Conservation (phyloP, 2,113 vertebrate species). For the Callipepla squamata region DNA sequence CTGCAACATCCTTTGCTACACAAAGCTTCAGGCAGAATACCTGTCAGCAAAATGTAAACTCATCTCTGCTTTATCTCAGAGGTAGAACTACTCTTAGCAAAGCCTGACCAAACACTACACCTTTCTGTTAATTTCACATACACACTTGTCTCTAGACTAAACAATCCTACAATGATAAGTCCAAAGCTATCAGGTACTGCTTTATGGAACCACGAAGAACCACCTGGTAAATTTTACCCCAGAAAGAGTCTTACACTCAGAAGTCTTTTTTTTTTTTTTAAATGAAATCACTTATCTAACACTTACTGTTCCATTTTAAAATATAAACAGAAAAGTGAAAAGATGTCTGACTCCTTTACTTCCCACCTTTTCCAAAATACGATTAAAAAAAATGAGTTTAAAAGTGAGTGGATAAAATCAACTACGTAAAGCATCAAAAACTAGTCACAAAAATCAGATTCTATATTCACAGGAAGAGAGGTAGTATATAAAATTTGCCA, state of each 20-base stretch:
- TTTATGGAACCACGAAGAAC: background rate
- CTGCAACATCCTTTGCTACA: background rate
- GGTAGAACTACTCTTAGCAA: background rate
- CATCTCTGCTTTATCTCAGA: background rate
- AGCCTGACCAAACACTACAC: background rate
- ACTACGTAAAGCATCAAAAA: background rate
- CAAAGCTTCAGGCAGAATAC: background rate
- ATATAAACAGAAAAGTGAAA: background rate
- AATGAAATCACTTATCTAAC: background rate
- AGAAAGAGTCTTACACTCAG: rapidly evolving
- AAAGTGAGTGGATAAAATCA: background rate
- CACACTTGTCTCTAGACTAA: too few species aligned
- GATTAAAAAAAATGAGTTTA: background rate
- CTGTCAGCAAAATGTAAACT: background rate
- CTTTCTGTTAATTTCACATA: background rate
- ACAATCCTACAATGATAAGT: too few species aligned
- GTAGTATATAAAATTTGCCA: background rate
- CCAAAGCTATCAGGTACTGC: background rate
- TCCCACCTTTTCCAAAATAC: background rate
- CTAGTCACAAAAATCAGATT: background rate
- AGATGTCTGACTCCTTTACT: background rate
- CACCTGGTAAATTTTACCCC: background rate
- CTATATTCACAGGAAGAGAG: background rate
- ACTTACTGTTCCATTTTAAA: background rate
- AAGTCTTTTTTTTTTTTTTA: background rate